Conservation (phyloP, 2,888 invertebrate species). For the Pseudoips prasinana region DNA sequence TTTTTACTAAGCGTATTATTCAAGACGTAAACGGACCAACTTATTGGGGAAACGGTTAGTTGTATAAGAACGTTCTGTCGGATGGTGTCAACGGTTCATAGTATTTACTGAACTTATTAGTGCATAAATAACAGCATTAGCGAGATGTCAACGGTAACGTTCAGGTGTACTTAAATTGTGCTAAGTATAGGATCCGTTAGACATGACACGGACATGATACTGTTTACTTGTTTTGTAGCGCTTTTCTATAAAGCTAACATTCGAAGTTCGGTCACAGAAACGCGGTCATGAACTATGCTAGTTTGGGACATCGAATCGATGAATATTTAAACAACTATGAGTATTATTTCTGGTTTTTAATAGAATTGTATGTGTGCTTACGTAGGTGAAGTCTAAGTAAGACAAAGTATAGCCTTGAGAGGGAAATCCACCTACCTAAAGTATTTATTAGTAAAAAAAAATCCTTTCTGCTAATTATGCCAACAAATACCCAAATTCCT, state of each 20-base stretch:
- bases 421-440: no score
- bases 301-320: conserved; percentile 6
- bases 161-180: conserved; percentile 29
- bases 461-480: no score
- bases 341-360: background rate
- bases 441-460: no score
- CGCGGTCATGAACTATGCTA: background rate
- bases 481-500: no score
- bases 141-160: conserved; percentile 21
- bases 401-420: no score
- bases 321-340: conserved; percentile 3
- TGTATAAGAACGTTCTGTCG: conserved; percentile 1
- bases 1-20: no score
- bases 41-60: conserved; percentile 3
- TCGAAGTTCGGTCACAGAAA: background rate
- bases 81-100: conserved; percentile 18
- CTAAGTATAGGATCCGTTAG: conserved; percentile 33
- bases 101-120: conserved; percentile 25
- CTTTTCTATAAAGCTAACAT: no score
- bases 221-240: conserved; percentile 6
- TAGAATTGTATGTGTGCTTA: no score
- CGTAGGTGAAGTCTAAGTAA: no score
- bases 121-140: conserved; percentile 26
- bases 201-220: conserved; percentile 5
- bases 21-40: no score